Evolutionary conservation across 2,113 vertebrate species (phyloP).

Genomic region (Pollimyrus isidori): DNA sequence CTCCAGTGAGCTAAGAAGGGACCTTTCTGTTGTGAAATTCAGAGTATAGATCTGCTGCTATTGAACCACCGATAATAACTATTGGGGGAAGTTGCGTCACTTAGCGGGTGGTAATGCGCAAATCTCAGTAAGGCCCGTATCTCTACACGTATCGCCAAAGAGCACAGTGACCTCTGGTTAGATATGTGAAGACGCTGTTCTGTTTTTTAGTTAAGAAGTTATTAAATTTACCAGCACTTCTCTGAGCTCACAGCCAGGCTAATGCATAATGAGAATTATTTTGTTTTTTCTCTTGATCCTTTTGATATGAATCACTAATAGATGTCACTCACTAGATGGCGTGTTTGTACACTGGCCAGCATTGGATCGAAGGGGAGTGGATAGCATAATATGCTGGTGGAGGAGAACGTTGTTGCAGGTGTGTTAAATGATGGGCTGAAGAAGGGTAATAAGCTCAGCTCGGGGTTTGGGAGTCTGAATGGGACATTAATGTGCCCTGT

Average conservation of each 20-base stretch:
- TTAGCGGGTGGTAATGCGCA: neutral
- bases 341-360: neutral
- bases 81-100: neutral
- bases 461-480: neutral
- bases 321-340: neutral
- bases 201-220: neutral
- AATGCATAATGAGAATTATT: neutral
- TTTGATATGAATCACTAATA: neutral
- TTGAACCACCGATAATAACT: neutral
- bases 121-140: neutral
- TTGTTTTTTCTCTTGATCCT: neutral
- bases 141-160: neutral
- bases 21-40: constrained; percentile 2
- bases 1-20: neutral
- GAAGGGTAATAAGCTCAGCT: neutral
- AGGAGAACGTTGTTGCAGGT: neutral
- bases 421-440: neutral
- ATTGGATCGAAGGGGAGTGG: neutral
- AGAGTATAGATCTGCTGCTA: neutral
- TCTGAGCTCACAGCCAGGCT: neutral
- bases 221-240: neutral
- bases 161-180: neutral
- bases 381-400: neutral
- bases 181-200: neutral
- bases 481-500: neutral